Conservation (phyloP, 2,888 invertebrate species). For the Apodemia duryi region DNA sequence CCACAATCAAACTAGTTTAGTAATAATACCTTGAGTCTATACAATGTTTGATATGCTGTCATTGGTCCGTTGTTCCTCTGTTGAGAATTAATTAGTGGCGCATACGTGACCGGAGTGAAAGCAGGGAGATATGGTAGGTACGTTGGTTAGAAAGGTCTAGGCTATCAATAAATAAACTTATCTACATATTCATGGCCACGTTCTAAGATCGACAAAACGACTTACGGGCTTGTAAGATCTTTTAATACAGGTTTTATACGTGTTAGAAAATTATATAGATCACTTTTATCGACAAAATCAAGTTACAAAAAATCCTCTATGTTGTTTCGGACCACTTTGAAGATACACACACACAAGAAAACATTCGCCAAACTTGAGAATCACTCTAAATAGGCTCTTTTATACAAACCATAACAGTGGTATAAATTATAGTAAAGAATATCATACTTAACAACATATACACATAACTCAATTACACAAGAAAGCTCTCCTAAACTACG, state of each 20-base stretch:
- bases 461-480: too few relatives aligned
- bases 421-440: too few relatives aligned
- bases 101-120: constrained; percentile 10
- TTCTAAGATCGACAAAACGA: not conserved
- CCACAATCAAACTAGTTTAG: too few relatives aligned
- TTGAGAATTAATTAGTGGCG: constrained; percentile 22
- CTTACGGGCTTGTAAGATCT: not conserved
- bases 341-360: too few relatives aligned
- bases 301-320: too few relatives aligned
- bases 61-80: constrained; percentile 29
- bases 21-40: not conserved
- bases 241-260: not conserved
- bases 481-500: too few relatives aligned
- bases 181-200: constrained; percentile 5
- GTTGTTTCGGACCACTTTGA: too few relatives aligned
- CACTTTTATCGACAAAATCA: not conserved
- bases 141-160: constrained; percentile 11
- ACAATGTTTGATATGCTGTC: constrained; percentile 14
- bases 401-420: too few relatives aligned
- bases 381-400: too few relatives aligned
- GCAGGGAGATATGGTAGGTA: constrained; percentile 4
- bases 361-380: too few relatives aligned
- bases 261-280: not conserved
- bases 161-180: constrained; percentile 2
- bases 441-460: too few relatives aligned